Conservation (phyloP, 2,113 vertebrate species). For the Prionailurus viverrinus region DNA sequence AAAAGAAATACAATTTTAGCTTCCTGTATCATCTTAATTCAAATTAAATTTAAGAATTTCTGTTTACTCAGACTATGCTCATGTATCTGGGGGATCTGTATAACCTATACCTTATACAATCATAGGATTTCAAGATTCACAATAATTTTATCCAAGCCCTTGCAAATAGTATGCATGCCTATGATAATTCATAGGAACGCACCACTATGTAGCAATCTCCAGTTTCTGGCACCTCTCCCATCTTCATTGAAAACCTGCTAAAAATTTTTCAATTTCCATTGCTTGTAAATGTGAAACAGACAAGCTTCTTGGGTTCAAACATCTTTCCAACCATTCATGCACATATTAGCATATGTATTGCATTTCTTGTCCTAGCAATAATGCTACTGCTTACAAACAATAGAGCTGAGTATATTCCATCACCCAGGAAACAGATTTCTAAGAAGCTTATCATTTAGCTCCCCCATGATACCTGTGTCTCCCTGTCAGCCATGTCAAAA, state of each 20-base stretch:
- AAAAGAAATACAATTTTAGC: neutral
- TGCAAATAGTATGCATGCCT: neutral
- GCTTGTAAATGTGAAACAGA: slow-evolving; percentile 56
- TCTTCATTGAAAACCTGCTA: slow-evolving; percentile 35
- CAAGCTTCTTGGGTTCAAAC: slow-evolving; percentile 55
- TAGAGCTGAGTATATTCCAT: neutral
- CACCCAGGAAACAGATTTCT: slow-evolving; percentile 39
- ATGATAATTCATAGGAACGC: neutral
- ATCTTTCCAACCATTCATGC: slow-evolving; percentile 19
- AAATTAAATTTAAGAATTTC: slow-evolving; percentile 37
- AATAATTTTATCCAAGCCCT: neutral
- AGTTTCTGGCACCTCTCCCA: slow-evolving; percentile 14
- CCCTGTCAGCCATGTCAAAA: slow-evolving; percentile 9
- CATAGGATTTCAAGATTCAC: slow-evolving; percentile 17
- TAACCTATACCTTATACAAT: neutral
- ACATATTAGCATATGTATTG: slow-evolving; percentile 65
- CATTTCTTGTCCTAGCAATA: slow-evolving; percentile 54
- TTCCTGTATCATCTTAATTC: slow-evolving; percentile 17
- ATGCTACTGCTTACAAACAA: slow-evolving; percentile 57
- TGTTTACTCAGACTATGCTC: neutral
- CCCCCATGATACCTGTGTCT: neutral
- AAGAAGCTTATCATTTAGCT: slow-evolving; percentile 40
- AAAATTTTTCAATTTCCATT: slow-evolving; percentile 35
- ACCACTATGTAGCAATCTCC: neutral
- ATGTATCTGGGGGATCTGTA: neutral